Base-by-base conservation (phyloP, 1,140 invertebrate species). In the Halesus radiatus region DNA sequence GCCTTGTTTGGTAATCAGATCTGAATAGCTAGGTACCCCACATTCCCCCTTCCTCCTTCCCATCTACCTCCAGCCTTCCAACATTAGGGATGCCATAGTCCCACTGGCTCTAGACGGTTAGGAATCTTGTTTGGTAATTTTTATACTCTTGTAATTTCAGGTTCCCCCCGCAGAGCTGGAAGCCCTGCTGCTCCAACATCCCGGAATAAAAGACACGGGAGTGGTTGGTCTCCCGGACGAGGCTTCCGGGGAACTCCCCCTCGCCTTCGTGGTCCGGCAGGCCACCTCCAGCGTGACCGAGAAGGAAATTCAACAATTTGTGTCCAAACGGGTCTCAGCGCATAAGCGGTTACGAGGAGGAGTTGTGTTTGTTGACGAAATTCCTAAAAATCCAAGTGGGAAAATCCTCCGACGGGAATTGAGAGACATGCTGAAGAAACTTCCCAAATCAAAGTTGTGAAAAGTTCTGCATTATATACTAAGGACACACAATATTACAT, bases 201-300 rank as follows among this genome's bases (percentile, higher is more conserved):
- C 92, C n/a, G 88, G 86, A 23, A 88, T 96, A 20, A 87, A 88
- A 81, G 95, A 96, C 83, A 93, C 89, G 15, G 94, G 91, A 3
- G 95, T 96, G 1, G 90, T 95, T 73, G 95, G 95, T 10, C 84
- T 93, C 18, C 92, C 94, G 3, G 89, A 95, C 86, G 88, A 89
- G 29, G 83, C 87, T 64, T 90, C 89, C 60, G 94, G 94, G 10
- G 95, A 96, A 88, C 86, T 93, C 13, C 94, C 94, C 1, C 86
- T 90, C 53, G 94, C 94, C 7, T 95, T 93, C 85, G 87, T 95
- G 54, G 94, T 95, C 1, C 91, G 87, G 82, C 87, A 90, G 84
- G 81, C 85, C 18, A 86, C 84, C 54, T 80, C 83, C 23, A 81
- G 86, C 53, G 83, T 92, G 26, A 91, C 88, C 3, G 88, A 87